These are phyloP conservation scores for Semicossyphus pulcher DNA, from an alignment of 2,113 vertebrate genomes.

Conservation along the genomic window DNA sequence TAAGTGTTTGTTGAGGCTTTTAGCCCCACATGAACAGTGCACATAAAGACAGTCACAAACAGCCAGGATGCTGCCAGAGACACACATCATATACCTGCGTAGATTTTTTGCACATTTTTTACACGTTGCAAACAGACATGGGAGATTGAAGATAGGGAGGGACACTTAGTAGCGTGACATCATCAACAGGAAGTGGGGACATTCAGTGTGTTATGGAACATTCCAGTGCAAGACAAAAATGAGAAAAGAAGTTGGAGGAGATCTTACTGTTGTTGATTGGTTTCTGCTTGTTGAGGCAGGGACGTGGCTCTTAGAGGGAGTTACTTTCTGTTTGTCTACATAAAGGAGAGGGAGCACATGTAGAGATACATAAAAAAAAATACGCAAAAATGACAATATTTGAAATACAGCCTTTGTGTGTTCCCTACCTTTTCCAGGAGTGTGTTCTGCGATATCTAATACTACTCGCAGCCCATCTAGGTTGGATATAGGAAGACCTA, in stretches of 20 bases:
- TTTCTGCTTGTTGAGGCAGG: constrained; percentile 83
- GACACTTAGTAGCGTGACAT: constrained; percentile 79
- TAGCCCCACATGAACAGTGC: constrained; percentile 46
- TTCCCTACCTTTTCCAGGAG: constrained; percentile 86
- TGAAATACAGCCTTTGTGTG: background rate
- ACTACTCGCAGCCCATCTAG: constrained; percentile 96
- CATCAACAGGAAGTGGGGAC: constrained; percentile 68
- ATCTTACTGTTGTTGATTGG: constrained; percentile 90
- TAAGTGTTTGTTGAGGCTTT: constrained; percentile 24
- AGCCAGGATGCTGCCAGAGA: constrained; percentile 41
- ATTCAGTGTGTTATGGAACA: constrained; percentile 75
- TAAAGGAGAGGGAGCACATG: constrained; percentile 36
- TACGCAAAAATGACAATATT: background rate
- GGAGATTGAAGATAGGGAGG: constrained; percentile 49
- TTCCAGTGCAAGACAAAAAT: constrained; percentile 62
- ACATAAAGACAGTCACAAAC: constrained; percentile 33
- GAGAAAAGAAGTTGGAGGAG: background rate
- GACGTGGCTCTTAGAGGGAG: constrained; percentile 79
- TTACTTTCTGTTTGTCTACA: constrained; percentile 89
- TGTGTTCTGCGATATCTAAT: constrained; percentile 87
- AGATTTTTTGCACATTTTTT: constrained; percentile 32
- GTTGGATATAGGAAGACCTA: constrained; percentile 96
- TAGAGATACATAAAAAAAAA: background rate
- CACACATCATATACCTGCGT: constrained; percentile 61
- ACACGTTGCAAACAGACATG: constrained; percentile 69